Evolutionary conservation across 2,797 vertebrate species (phyloP).

Genomic region (Amniataba percoides): DNA sequence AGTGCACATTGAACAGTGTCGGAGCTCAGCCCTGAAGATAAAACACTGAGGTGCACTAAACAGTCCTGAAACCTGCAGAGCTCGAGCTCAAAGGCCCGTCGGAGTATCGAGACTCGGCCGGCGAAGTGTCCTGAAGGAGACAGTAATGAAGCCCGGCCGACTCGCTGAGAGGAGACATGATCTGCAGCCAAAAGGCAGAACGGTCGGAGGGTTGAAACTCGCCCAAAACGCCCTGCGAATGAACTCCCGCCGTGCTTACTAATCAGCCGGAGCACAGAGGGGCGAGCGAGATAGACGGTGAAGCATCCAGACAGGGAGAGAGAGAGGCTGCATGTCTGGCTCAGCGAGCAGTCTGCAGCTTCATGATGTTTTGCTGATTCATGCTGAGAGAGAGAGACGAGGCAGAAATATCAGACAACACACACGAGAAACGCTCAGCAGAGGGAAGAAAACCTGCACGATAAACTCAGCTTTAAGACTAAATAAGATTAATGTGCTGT

Average conservation of each 20-base stretch:
- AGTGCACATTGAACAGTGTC: not conserved
- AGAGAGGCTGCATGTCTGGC: constrained; percentile 18
- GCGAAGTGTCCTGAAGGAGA: not conserved
- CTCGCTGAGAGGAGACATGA: not conserved
- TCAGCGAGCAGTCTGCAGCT: constrained; percentile 4
- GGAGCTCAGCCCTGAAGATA: not conserved
- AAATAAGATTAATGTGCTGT: no score
- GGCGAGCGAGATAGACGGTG: not conserved
- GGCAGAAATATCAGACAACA: not conserved
- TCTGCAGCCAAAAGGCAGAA: not conserved
- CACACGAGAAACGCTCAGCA: not conserved
- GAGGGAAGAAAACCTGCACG: not conserved
- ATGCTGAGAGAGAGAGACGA: constrained; percentile 24
- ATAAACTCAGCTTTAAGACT: not conserved
- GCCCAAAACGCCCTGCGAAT: constrained; percentile 17
- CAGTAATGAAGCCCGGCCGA: not conserved
- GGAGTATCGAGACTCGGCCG: not conserved
- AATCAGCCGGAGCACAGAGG: constrained; percentile 16
- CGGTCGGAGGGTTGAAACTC: not conserved
- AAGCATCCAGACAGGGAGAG: not conserved
- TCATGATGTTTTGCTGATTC: constrained; percentile 44
- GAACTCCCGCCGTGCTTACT: constrained; percentile 24
- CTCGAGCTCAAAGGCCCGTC: no score
- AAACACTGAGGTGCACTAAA: not conserved
- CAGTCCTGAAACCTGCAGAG: not conserved